Evolutionary conservation across 2,797 vertebrate genomes (phyloP).

Genomic region (Rhynchonycteris naso): DNA sequence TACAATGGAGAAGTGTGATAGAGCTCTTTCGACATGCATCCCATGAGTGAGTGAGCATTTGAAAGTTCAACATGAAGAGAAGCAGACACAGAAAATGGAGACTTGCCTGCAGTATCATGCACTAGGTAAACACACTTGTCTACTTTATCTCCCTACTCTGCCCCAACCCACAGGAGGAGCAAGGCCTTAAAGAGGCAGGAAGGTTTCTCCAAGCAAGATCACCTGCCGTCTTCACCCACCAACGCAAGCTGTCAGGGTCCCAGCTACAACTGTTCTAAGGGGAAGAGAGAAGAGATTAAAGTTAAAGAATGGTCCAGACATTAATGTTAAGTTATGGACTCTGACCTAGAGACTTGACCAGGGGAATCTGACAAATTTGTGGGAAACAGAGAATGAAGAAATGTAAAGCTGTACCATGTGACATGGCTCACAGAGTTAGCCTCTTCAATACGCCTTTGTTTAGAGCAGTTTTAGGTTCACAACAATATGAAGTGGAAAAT

Average conservation of each 20-base stretch:
- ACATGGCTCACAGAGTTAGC: neutral
- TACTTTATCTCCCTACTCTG: neutral
- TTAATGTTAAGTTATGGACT: neutral
- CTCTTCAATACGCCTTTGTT: neutral
- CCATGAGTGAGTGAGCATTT: neutral
- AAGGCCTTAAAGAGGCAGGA: neutral
- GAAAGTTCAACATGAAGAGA: neutral
- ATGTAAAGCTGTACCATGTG: neutral
- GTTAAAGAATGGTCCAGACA: neutral
- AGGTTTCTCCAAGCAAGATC: neutral
- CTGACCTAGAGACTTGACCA: neutral
- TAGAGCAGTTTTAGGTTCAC: neutral
- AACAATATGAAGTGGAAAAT: neutral
- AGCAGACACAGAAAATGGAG: neutral
- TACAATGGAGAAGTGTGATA: neutral
- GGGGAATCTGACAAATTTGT: neutral
- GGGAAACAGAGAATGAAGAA: neutral
- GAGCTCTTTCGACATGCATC: fast-evolving
- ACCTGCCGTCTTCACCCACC: neutral
- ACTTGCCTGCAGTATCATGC: neutral
- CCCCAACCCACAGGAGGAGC: neutral
- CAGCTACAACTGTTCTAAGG: neutral
- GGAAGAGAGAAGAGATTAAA: neutral
- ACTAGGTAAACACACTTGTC: neutral
- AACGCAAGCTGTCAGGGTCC: neutral